A percentile compares a stretch with the other conserved stretches of the same genome.
phyloP scores from a whole-genome alignment of 2,888 invertebrate genomes.

The Tineola bisselliella region DNA sequence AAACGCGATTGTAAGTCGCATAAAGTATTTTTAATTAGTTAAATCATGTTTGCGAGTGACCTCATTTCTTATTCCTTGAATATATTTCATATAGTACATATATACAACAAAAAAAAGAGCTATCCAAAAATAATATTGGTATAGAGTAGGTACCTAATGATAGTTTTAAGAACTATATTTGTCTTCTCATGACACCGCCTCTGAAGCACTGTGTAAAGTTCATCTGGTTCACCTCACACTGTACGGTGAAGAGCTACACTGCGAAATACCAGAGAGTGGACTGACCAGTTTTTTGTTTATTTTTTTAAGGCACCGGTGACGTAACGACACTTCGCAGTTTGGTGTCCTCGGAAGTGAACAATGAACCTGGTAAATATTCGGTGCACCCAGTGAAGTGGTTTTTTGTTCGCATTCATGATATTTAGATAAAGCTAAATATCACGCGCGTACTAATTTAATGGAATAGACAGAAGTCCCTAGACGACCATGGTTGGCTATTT shows the following conservation, averaged over 20 bases:
- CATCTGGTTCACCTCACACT: neutral
- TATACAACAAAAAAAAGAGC: neutral
- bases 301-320: neutral
- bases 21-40: no score
- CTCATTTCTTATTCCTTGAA: no score
- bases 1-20: no score
- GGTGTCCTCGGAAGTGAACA: slow-evolving; percentile 13
- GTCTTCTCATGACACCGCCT: slow-evolving; percentile 30
- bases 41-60: no score
- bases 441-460: no score
- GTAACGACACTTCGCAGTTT: slow-evolving; percentile 13
- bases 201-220: slow-evolving; percentile 13
- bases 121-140: neutral
- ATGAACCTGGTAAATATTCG: slow-evolving; percentile 11
- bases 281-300: slow-evolving; percentile 6
- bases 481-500: no score
- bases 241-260: neutral
- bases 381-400: neutral
- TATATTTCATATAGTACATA: no score
- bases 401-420: no score
- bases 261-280: neutral
- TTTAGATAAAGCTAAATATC: no score
- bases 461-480: no score
- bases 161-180: slow-evolving; percentile 28
- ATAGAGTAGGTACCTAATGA: neutral